A percentile compares a stretch with the other conserved stretches of the same genome.
Conservation (phyloP, 2,888 invertebrate species). For the Phytoseiulus persimilis region DNA sequence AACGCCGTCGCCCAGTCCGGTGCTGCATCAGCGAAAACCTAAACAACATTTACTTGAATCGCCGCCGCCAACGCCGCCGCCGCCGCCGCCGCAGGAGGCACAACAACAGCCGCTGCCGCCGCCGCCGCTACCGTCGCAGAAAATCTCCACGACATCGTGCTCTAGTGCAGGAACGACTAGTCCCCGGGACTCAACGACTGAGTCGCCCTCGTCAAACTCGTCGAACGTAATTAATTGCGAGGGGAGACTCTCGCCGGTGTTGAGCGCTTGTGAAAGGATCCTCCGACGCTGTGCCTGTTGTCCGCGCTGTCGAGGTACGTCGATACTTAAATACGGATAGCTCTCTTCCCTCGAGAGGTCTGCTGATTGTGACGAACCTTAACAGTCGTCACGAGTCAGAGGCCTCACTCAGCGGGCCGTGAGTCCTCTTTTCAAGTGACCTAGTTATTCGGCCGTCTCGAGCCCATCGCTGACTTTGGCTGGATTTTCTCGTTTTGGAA, state of each 20-base stretch:
- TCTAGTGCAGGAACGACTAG: neutral
- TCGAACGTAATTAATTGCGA: constrained; percentile 12
- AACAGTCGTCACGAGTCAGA: no score
- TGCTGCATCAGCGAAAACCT: neutral
- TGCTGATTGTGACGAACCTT: no score
- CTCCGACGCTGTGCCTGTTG: constrained; percentile 29
- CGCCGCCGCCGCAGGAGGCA: neutral
- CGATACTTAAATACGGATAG: constrained; percentile 12
- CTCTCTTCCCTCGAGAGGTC: neutral
- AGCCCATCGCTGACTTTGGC: no score
- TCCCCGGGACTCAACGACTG: neutral
- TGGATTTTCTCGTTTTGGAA: no score
- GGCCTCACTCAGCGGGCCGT: no score
- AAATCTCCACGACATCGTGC: neutral
- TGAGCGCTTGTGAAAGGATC: constrained; percentile 34
- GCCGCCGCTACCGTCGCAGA: neutral
- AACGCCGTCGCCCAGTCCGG: neutral
- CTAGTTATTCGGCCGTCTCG: no score
- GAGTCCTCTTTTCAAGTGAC: no score
- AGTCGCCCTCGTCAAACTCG: neutral
- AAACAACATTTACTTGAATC: neutral
- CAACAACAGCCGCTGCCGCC: neutral
- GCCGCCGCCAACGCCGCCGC: neutral
- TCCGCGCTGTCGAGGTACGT: constrained; percentile 35
- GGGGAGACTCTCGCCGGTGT: constrained; percentile 28